A percentile compares a stretch with the other conserved stretches of the same genome.
Conservation (phyloP, 2,113 vertebrate species). For the chimpanzee (Pan troglodytes) region NHGRI_mPanTro3-v2.1_pri NC_072398.2:154963501-154964000, state of each 20-base stretch:
- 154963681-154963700: background rate
- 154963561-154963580: background rate
- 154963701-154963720: background rate
- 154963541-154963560: background rate
- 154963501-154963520: background rate
- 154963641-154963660: background rate
- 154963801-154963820: background rate
- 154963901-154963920: slow-evolving; percentile 7
- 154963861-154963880: background rate
- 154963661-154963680: background rate
- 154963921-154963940: background rate
- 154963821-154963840: slow-evolving; percentile 16
- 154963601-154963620: background rate
- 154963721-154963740: background rate
- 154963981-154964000: background rate
- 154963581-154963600: background rate
- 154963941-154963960: background rate
- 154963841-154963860: background rate
- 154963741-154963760: background rate
- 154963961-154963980: background rate
- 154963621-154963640: background rate
- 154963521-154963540: background rate
- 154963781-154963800: background rate
- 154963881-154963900: background rate
- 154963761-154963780: background rate